Evolutionary conservation across 2,888 invertebrate species (phyloP), one percentile per base, ranked within the genome.

Genomic region (Celastrina argiolus): DNA sequence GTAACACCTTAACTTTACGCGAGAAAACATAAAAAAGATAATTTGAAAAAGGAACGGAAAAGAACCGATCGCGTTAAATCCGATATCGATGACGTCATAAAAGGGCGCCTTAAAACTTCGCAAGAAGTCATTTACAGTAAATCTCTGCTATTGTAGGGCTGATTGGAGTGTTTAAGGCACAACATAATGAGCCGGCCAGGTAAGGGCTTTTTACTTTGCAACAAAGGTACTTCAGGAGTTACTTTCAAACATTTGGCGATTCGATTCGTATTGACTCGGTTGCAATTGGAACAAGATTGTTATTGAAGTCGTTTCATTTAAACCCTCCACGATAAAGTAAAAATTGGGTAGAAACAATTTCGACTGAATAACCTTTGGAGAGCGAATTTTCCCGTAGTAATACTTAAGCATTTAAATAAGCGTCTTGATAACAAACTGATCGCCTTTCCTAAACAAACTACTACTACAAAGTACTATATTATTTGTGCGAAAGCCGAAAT

Each of bases 51-150:
- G 22, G 22, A 22, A 5, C 51, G 51, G 51, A 51, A 51, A 26
- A 14, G 22, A 51, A 51, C 51, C 51, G 14, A 51, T 51, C 51
- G 14, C 51, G 18, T 7, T 22, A 51, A 51, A 51, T 51, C 51
- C 26, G 26, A 66, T 69, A 67, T 70, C 42, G 56, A 66, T 63
- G 26, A 51, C n/a, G 36, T 65, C 66, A 69, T 67, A 69, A 69
- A 31, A 69, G 69, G 63, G 64, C 63, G 34, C 31, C 42, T 64
- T 66, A 36, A 18, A 65, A 71, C 67, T 71, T 68, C 65, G 66
- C 71, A 69, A 63, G 18, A 76, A 77, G 76, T 76, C 79, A 80
- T 79, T 76, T 78, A 77, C 80, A 78, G 76, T 81, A 79, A 81
- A 80, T 72, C 74, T 59, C 34, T 18, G 34, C 59, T 51, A 22